Evolutionary conservation across 2,113 vertebrate genomes (phyloP), one percentile per base, ranked within the genome.

Genomic region (Hepsetus odoe): DNA sequence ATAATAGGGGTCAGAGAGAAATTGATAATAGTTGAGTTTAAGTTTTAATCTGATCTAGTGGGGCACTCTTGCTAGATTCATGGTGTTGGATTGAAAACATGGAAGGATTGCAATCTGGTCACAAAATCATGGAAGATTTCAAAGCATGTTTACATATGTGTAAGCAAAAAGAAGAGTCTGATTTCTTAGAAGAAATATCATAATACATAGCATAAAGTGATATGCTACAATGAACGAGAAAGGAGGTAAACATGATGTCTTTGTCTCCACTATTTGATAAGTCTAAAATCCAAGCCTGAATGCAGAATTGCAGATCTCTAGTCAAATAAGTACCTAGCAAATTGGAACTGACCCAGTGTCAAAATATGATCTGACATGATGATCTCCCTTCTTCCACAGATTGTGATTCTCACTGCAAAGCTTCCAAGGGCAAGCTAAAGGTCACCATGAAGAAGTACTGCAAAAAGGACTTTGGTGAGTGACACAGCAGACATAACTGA

Each of bases 391-490:
- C 24, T 30, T 84, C 66, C 46, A 65, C 92, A 99, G 97, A 98
- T 83, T 99, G 98, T 5, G 97, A 99, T 56, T 96, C 97, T 46
- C 96, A 99, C 91, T 99, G 98, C 92, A 99, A 98, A 88, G 94
- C 95, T 44, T 97, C 97, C 86, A 99, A 98, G 86, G 97, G 97
- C 77, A 99, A 98, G 83, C 94, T 99, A 94, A 99, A 99, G 94
- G 97, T 99, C 89, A 99, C 97, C 91, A 98, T 99, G 96, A 99
- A 98, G 90, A 99, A 98, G 81, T 99, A 99, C 91, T 99, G 97
- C 86, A 99, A 98, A 91, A 99, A 98, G 84, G 97, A 98, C 87
- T 98, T 96, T 0, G 98, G 97, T 99, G 90, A 97, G 98, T 94
- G 18, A 56, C 42, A 44, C 61, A 73, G 55, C 46, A n/a, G 40